phyloP scores from a whole-genome alignment of 2,888 invertebrate species.

The Steinernema scapterisci region DNA sequence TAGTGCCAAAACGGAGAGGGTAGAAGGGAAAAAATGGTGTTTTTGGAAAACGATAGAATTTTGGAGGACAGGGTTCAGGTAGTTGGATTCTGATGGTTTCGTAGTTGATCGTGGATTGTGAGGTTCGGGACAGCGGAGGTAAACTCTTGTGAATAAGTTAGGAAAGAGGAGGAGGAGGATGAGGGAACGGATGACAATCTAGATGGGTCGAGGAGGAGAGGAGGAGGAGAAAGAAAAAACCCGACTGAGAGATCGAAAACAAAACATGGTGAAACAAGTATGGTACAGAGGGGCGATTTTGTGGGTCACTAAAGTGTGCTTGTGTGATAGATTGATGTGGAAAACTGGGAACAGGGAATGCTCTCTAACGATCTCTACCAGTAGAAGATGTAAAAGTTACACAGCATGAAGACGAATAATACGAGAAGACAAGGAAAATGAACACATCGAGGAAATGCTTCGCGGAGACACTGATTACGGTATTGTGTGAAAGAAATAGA shows the following conservation, averaged over 20 bases:
- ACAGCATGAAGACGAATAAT: not conserved
- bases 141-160: not conserved
- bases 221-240: too few species aligned
- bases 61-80: too few species aligned
- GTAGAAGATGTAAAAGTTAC: not conserved
- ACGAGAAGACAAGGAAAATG: not conserved
- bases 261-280: not conserved
- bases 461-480: slow-evolving; percentile 17
- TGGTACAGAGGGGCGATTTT: too few species aligned
- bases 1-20: not conserved
- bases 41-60: too few species aligned
- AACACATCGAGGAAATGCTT: too few species aligned
- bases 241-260: slow-evolving; percentile 21
- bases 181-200: not conserved
- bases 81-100: not conserved
- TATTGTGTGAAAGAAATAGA: slow-evolving; percentile 3
- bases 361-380: slow-evolving; percentile 28
- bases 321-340: too few species aligned
- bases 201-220: not conserved
- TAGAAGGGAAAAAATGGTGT: not conserved
- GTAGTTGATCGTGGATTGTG: too few species aligned
- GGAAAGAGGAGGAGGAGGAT: too few species aligned
- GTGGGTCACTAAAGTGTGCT: too few species aligned
- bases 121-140: slow-evolving; percentile 17
- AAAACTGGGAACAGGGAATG: too few species aligned